Percentiles rank a stretch among this genome's conserved stretches.
Conservation (phyloP, 2,797 vertebrate species). For the Paramormyrops hopkinsi region DNA sequence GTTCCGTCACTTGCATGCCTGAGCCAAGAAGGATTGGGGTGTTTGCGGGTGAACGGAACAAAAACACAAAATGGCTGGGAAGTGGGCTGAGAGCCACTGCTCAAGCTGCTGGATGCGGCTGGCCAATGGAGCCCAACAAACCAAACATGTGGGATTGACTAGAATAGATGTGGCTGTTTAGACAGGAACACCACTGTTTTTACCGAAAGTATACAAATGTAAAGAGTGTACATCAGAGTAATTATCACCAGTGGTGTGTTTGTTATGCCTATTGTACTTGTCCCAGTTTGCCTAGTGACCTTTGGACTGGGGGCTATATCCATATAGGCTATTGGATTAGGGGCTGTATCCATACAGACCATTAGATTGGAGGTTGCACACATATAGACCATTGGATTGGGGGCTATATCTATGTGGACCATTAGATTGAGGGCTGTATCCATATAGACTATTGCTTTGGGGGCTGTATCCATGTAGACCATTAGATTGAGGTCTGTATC, state of each 20-base stretch:
- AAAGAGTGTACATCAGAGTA: not conserved
- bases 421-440: not conserved
- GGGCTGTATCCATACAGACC: not conserved
- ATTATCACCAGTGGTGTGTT: not conserved
- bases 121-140: slow-evolving; percentile 41
- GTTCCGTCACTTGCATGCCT: not conserved
- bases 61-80: slow-evolving; percentile 26
- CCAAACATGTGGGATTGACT: slow-evolving; percentile 31
- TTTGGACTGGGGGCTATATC: not conserved
- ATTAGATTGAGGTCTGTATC: not conserved
- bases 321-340: not conserved
- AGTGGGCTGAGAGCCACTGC: slow-evolving; percentile 32
- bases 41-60: not conserved
- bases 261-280: not conserved
- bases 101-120: slow-evolving; percentile 40
- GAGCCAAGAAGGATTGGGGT: not conserved
- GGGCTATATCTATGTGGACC: not conserved
- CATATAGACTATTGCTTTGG: not conserved
- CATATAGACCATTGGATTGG: not conserved
- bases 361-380: not conserved
- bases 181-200: not conserved
- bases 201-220: not conserved
- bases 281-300: not conserved
- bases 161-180: slow-evolving; percentile 18
- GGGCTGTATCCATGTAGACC: not conserved